phyloP scores from a whole-genome alignment of 1,140 invertebrate species.

The Cotesia vestalis region DNA sequence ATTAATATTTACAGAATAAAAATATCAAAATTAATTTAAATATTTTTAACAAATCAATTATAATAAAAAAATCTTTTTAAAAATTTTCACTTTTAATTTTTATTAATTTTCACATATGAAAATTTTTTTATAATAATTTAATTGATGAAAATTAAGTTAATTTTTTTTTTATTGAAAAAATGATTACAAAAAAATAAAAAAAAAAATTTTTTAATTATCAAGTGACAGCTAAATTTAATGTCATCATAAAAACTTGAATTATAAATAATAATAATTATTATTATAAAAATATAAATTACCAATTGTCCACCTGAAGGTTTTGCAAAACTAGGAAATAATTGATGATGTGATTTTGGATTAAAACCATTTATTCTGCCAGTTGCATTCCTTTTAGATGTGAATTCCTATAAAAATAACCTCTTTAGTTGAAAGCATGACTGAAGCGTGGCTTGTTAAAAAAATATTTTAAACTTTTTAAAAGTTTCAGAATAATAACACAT shows the following conservation, averaged over 20 bases:
- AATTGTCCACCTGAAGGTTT: constrained; percentile 46
- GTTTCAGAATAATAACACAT: too few species aligned
- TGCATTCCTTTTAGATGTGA: constrained; percentile 30
- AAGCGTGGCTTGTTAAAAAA: too few species aligned
- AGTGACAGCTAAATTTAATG: constrained; percentile 13
- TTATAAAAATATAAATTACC: constrained; percentile 45
- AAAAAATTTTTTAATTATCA: too few species aligned
- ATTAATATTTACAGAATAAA: constrained; percentile 14
- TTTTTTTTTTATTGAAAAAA: too few species aligned
- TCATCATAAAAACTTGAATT: constrained; percentile 43
- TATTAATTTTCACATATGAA: too few species aligned
- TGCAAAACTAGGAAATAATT: constrained; percentile 50
- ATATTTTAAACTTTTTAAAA: constrained; percentile 16
- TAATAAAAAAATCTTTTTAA: too few species aligned
- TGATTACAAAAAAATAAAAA: too few species aligned
- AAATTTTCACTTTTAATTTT: too few species aligned
- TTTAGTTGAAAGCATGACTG: too few species aligned
- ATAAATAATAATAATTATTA: constrained; percentile 1
- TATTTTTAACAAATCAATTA: too few species aligned
- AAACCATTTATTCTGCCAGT: constrained; percentile 43
- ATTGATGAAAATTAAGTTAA: too few species aligned
- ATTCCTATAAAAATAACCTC: constrained; percentile 11
- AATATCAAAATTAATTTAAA: constrained; percentile 39
- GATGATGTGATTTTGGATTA: constrained; percentile 48
- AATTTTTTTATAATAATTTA: too few species aligned